Evolutionary conservation across 2,888 invertebrate genomes (phyloP), one percentile per base, ranked within the genome.

Genomic region (Philonicus albiceps): DNA sequence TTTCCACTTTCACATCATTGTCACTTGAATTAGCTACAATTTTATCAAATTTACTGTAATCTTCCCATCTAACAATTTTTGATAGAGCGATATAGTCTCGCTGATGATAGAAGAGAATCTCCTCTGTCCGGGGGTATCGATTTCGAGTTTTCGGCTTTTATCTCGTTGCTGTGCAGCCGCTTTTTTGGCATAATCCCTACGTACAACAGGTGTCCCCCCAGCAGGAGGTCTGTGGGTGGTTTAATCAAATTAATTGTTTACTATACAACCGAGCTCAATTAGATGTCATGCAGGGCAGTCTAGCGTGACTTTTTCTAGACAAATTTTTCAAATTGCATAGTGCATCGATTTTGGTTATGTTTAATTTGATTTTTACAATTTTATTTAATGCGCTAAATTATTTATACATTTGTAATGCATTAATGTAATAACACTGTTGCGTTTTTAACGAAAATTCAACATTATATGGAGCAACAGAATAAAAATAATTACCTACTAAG

Each of bases 201-300:
- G 30, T 31, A 80, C 80, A 80, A 80, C 80, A 80, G 80, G 80
- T 80, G 80, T 76, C 34, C 34, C 34, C 34, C 34, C 74, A 64
- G 22, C 22, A 64, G 64, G 64, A 8, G 19, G 1, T 11, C 2
- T 64, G 64, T 22, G 22, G 64, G 64, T 7, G 64, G 6, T 64
- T 64, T 64, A 64, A 64, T 64, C 64, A 64, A 64, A 64, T 64
- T 64, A 64, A 64, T 27, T 64, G 64, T 64, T 64, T 64, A 27
- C 64, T 27, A 11, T 64, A 19, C 27, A 64, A 11, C 64, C 1
- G 49, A 19, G 49, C 49, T 49, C 49, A 49, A 49, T 49, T 49
- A 49, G 19, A 11, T 22, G 64, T 22, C 27, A 19, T 27, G 64
- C 64, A 64, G 11, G 11, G 64, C 11, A 27, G 64, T 49, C 19